Base-by-base conservation (phyloP, 1,140 invertebrate species). In the Drosophila tristis region DNA sequence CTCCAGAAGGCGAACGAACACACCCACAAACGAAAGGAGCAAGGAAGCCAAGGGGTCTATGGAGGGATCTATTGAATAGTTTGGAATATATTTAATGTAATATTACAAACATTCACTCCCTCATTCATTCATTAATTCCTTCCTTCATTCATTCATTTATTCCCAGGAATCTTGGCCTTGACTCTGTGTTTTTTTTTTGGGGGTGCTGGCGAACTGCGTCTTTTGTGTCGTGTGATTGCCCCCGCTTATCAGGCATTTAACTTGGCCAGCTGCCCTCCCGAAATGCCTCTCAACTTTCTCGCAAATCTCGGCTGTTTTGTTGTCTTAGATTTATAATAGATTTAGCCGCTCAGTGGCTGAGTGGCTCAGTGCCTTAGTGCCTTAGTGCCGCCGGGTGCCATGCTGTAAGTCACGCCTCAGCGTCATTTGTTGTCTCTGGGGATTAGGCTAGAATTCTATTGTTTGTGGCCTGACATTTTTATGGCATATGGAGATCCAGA, bases 361-460 rank as follows among this genome's bases (percentile, higher is more conserved):
- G 26, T 29, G 6, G 4, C 5, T 29, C 0, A 16, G 16, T 16
- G 6, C 5, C 6, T 29, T 0, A 29, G 26, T 29, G 6, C 26
- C 5, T 29, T 1, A 20, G 20, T 20, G 20, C 20, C 20, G 26
- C 26, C 26, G 5, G 26, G 5, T 58, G 57, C 15, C 26, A 60
- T 71, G 66, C 51, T 87, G 82, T 86, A 86, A 86, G 84, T 86
- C 82, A 89, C 82, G 75, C 78, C 78, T 80, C 15, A 51, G 42
- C 39, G 35, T 35, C 42, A 25, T 70, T 31, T 70, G 29, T 31
- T 70, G 29, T 42, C 48, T 70, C 11, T 15, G 8, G n/a, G 53
- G 66, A 70, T 70, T 70, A 58, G 2, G 26, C 51, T 50, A 26
- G 57, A 48, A 58, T 50, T 16, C 66, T 57, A 68, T 70, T 43